Conservation (phyloP, 1,140 invertebrate genomes). For the Bombus waltoni region DNA sequence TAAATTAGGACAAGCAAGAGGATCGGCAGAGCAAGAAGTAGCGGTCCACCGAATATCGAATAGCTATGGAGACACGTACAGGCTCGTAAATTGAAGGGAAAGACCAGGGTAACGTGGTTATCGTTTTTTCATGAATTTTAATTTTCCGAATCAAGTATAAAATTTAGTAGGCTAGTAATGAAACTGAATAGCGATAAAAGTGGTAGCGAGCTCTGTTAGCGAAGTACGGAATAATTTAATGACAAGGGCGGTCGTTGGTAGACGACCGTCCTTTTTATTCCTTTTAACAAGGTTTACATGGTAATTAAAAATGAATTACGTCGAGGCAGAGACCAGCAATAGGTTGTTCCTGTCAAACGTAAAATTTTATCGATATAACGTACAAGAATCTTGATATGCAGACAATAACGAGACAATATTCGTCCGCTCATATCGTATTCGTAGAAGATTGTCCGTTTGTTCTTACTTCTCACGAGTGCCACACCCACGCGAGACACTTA, state of each 20-base stretch:
- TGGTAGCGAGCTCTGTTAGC: rapidly evolving
- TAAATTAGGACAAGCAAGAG: not conserved
- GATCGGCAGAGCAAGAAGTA: not conserved
- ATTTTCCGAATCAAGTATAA: not conserved
- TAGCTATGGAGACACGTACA: not conserved
- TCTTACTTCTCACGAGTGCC: conserved; percentile 17
- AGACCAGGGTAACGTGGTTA: not conserved
- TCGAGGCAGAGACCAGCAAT: too few species aligned
- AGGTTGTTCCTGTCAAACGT: too few species aligned
- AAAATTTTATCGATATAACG: not conserved
- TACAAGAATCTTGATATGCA: not conserved
- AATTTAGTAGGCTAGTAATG: not conserved
- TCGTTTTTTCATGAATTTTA: not conserved
- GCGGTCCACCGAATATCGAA: not conserved
- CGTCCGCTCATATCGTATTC: not conserved
- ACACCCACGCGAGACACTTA: conserved; percentile 48
- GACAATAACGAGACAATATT: not conserved
- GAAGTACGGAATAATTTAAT: not conserved
- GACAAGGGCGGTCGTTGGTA: not conserved
- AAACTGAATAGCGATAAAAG: not conserved
- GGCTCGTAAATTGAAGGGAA: not conserved
- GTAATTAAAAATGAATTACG: not conserved
- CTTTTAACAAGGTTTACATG: not conserved
- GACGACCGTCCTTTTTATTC: too few species aligned
- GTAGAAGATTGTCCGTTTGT: conserved; percentile 24